phyloP scores from a whole-genome alignment of 2,113 vertebrate genomes.

The Nesospiza acunhae region DNA sequence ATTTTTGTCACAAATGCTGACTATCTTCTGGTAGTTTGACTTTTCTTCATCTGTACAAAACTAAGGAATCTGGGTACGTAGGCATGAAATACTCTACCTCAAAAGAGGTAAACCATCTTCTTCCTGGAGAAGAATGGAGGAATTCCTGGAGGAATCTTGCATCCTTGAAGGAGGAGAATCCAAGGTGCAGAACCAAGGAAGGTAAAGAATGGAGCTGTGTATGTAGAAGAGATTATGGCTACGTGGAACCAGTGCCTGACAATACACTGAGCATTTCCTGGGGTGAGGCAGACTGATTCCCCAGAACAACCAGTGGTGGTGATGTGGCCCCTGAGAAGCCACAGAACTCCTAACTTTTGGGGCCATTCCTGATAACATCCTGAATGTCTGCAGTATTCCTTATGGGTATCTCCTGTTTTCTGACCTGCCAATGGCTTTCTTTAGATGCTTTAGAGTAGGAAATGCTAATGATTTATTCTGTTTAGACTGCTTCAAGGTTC shows the following conservation, averaged over 20 bases:
- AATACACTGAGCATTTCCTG: not conserved
- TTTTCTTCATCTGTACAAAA: not conserved
- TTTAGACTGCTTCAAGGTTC: not conserved
- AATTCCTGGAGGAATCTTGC: not conserved
- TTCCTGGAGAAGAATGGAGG: not conserved
- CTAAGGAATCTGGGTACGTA: not conserved
- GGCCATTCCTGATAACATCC: not conserved
- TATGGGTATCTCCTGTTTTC: not conserved
- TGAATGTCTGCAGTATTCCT: not conserved
- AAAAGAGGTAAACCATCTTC: not conserved
- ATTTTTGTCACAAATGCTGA: not conserved
- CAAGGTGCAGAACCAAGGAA: not conserved
- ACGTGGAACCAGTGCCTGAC: not conserved
- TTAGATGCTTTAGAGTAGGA: not conserved
- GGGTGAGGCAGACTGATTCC: not conserved
- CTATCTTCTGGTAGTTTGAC: not conserved
- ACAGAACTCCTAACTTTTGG: not conserved
- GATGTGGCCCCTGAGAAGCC: not conserved
- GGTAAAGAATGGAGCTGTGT: not conserved
- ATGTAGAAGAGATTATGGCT: not conserved
- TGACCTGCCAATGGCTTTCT: not conserved
- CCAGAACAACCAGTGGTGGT: fast-evolving
- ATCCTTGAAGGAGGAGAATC: not conserved
- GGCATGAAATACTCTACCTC: not conserved
- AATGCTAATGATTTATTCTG: not conserved